Conservation (phyloP, 1,140 invertebrate genomes). For the Pygmarrhopalites habei region DNA sequence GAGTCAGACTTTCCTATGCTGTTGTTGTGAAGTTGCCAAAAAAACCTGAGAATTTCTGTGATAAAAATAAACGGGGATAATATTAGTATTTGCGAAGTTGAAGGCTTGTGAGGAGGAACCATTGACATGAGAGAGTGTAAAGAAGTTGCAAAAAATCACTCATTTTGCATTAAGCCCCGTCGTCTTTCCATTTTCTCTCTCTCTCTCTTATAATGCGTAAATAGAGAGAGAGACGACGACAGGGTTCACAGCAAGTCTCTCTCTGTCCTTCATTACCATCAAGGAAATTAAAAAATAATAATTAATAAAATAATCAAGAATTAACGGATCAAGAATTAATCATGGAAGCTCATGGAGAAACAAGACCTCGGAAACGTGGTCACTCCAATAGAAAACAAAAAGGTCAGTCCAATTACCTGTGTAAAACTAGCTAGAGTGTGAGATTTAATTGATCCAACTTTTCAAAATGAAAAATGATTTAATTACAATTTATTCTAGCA, state of each 20-base stretch:
- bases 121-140: background rate
- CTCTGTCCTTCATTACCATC: background rate
- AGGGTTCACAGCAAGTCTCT: background rate
- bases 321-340: background rate
- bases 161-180: background rate
- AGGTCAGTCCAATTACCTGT: background rate
- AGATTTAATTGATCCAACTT: background rate
- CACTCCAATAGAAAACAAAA: constrained; percentile 9
- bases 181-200: background rate
- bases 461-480: background rate
- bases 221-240: too few species aligned
- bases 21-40: background rate
- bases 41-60: constrained; percentile 12
- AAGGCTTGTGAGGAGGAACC: background rate
- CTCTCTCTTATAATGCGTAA: background rate
- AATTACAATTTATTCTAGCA: background rate
- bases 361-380: background rate
- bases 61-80: constrained; percentile 17
- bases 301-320: background rate
- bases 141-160: background rate
- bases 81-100: constrained; percentile 1
- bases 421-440: background rate
- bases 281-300: background rate
- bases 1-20: too few species aligned
- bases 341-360: constrained; percentile 16